Base-by-base conservation (phyloP, 1,140 invertebrate genomes). In the Brevipalpus yothersi region DNA sequence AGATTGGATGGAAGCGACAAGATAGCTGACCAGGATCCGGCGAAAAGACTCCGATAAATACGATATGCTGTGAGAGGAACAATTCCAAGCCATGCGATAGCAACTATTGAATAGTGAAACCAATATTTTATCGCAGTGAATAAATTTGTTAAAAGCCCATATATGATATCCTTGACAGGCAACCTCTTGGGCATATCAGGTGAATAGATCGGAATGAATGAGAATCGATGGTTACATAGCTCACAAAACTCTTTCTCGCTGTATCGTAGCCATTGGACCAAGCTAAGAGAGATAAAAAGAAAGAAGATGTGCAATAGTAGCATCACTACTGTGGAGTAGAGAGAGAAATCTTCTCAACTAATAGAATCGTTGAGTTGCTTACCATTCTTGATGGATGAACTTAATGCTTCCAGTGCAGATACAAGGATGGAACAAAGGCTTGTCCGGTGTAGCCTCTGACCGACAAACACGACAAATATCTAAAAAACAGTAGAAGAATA, bases 391-490 rank as follows among this genome's bases (percentile, higher is more conserved):
- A 72, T 99, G 94, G 53, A 98, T 96, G 77, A 85, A 98, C 75
- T 96, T 97, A 62, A 98, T 99, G 63, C 87, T 94, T 51, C 94
- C 94, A 12, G 91, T 95, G 71, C 94, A 98, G 57, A 97, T 92
- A 72, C 94, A 99, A 0, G 94, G 94, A 75, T 98, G 90, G 70
- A 91, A 98, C 4, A 96, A 73, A 0, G 86, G 88, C 64, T 87
- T 77, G 63, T 90, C 86, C 11, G 77, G 67, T 40, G 82, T 75
- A 43, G 83, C 90, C 70, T 98, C 92, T 63, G 86, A 92, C 62
- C 94, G 78, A 75, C 94, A 99, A 58, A 99, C 93, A 63, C 94
- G 81, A 73, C 94, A 98, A 68, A 99, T 95, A 74, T 94, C 88
- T 55, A 11, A 15, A 39, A 31, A 7, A 17, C 12, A 39, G 11